These are phyloP conservation scores for Hemaris fuciformis DNA, from an alignment of 2,888 invertebrate genomes.

Conservation along the genomic window DNA sequence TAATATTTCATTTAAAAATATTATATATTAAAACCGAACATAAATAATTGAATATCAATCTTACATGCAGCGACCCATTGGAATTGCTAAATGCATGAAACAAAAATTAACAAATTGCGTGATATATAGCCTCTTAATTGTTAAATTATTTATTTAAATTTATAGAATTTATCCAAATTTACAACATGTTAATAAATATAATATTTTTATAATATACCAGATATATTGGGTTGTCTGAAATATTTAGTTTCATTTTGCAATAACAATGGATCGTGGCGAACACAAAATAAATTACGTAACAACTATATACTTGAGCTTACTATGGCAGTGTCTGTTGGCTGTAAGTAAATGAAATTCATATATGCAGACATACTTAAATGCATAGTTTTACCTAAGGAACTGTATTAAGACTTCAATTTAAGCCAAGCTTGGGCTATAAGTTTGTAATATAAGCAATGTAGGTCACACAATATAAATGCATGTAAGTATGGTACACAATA, in stretches of 20 bases:
- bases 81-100: not conserved
- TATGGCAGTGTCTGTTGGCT: constrained; percentile 17
- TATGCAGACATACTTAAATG: not conserved
- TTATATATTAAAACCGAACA: constrained; percentile 23
- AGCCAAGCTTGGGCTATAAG: not conserved
- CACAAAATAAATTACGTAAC: constrained; percentile 2
- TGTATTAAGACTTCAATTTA: not conserved
- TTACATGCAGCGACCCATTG: not conserved
- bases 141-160: not conserved
- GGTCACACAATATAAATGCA: not conserved
- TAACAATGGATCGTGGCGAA: constrained; percentile 8
- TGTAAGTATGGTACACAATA: not conserved
- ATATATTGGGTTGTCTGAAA: not conserved
- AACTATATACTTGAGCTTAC: constrained; percentile 14
- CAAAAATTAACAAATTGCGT: not conserved
- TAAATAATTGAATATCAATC: constrained; percentile 19
- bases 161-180: not conserved
- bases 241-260: not conserved
- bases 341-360: constrained; percentile 4
- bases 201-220: not conserved
- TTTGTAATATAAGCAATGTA: not conserved
- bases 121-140: not conserved
- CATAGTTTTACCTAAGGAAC: constrained; percentile 6
- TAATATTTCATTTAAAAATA: constrained; percentile 27
- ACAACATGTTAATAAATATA: not conserved